Conservation (phyloP, 2,797 vertebrate genomes). For the Coranthus polyacanthus region DNA sequence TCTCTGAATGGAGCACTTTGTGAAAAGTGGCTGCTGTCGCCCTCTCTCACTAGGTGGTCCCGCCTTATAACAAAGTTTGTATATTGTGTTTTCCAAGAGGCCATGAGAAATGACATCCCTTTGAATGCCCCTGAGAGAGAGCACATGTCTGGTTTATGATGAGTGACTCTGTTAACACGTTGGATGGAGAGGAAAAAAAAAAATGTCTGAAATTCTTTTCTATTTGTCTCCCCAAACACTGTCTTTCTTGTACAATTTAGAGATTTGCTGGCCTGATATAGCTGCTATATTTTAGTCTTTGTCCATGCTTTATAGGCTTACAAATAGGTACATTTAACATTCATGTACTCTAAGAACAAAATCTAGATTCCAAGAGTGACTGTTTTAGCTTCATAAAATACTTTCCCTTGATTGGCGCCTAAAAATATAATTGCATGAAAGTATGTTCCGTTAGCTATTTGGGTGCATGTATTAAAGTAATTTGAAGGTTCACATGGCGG, state of each 20-base stretch:
- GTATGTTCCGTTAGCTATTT: no score
- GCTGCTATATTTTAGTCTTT: no score
- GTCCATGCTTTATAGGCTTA: no score
- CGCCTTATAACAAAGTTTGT: slow-evolving; percentile 62
- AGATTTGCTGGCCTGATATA: no score
- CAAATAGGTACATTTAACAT: no score
- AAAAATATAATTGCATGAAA: no score
- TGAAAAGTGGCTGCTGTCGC: slow-evolving; percentile 45
- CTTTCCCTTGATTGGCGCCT: no score
- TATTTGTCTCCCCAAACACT: not conserved
- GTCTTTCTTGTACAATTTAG: not conserved
- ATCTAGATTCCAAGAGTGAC: no score
- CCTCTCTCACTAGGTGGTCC: slow-evolving; percentile 67
- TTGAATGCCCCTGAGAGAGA: slow-evolving; percentile 45
- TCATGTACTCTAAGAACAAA: no score
- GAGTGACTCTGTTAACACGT: slow-evolving; percentile 60
- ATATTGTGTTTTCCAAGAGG: slow-evolving; percentile 78
- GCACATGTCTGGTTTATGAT: slow-evolving; percentile 44
- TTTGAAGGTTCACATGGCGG: no score
- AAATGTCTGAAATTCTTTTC: not conserved
- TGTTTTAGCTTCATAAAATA: no score
- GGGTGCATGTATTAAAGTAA: no score
- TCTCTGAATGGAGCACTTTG: slow-evolving; percentile 74
- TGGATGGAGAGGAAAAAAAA: not conserved
- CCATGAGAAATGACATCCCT: slow-evolving; percentile 71